Base-by-base conservation (phyloP, 2,797 vertebrate species). In the Telmatherina bonti region DNA sequence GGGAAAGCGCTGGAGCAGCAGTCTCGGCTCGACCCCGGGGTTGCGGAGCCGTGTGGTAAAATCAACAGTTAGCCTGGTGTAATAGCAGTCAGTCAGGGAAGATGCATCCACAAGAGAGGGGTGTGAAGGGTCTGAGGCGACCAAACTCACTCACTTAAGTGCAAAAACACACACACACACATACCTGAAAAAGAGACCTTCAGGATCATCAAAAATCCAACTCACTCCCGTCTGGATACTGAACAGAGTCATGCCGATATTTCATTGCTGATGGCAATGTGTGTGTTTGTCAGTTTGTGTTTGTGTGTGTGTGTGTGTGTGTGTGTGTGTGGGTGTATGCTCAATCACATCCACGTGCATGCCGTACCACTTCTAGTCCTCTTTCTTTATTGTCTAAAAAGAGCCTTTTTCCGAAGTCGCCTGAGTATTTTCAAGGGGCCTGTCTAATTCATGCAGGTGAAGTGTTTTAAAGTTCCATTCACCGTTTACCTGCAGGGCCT, bases 351-450 rank as follows among this genome's bases (percentile, higher is more conserved):
- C 62, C 47, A 83, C 80, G 82, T 61, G 58, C 43, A 56, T 47
- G 30, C 76, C 68, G 81, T 67, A 5, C 85, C 85, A 86, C 85
- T 89, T 90, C 84, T 88, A 79, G 75, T 26, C 83, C 88, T 87
- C 89, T 92, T 90, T 87, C 89, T 92, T 90, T 91, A 91, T 76
- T 90, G 86, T 81, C 81, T 78, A 77, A 87, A 86, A 82, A 88
- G 89, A 81, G 79, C 89, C n/a, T 82, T 79, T 88, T 90, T 78
- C 72, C 85, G 78, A 81, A 87, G 85, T 84, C 70, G 49, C 76
- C 72, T 7, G 67, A 78, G 84, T 85, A 81, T 82, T 89, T 91
- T 89, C 79, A 78, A 87, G 85, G 79, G 84, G 80, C 57, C 70
- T 62, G 85, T 89, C 82, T 90, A 88, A 91, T 91, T 89, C 85